Base-by-base conservation (phyloP, 2,113 vertebrate species). In the Ornithorhynchus anatinus region DNA sequence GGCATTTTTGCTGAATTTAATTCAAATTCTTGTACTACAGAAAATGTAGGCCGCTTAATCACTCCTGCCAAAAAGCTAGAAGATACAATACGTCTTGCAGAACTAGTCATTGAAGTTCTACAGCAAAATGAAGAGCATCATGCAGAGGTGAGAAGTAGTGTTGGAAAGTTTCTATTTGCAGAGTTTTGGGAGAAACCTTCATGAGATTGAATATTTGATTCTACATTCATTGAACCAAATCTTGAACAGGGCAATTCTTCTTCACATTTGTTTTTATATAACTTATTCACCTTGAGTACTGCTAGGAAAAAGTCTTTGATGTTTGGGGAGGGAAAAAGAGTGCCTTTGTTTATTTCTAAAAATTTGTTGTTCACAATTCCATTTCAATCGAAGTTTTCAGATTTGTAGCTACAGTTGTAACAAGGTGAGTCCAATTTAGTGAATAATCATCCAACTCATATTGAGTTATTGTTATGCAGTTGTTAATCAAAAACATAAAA, bases 71-170 rank as follows among this genome's bases (percentile, higher is more conserved):
- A 99, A 96, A 98, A 99, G 86, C 94, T 99, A 72, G 98, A 99
- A 94, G 97, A 99, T 59, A 98, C 94, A 75, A 97, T 99, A 75
- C 97, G 96, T 32, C 94, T 99, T 87, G 95, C 97, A 35, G 98
- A 99, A 81, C 75, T 99, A 92, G 97, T 99, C 82, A 99, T 99
- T 51, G 98, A 99, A 91, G 98, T 99, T 58, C 96, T 99, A 10
- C 97, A 99, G 77, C 97, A 99, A 88, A 99, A 99, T 0, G 98
- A 99, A 85, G 98, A 99, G 76, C 98, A 99, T 72, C 98, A 99
- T 0, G 96, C 98, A 19, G 98, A 99, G 97, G 98, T 99, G 87
- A 97, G 96, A 86, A 62, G 38, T 11, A 3, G 8, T 2, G 11
- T 37, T 19, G 31, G 3, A 60, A 9, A 25, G 42, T 27, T 17